These are phyloP conservation scores for Amniataba percoides DNA, from an alignment of 2,797 vertebrate genomes.

Conservation along the genomic window DNA sequence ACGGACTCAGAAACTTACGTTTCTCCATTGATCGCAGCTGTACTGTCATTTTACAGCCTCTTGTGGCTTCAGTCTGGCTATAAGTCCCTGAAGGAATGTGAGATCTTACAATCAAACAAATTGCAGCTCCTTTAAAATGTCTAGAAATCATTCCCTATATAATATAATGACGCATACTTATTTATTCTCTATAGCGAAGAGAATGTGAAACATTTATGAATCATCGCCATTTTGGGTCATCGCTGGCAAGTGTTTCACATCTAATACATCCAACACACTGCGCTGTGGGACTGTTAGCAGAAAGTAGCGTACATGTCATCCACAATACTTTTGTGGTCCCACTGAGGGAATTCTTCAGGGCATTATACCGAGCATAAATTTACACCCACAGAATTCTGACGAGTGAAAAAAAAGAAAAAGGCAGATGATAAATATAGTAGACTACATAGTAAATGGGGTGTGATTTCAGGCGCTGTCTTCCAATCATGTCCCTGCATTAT, in stretches of 20 bases:
- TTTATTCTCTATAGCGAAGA: slow-evolving; percentile 6
- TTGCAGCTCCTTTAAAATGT: neutral
- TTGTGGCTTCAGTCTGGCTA: slow-evolving; percentile 15
- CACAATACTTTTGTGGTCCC: neutral
- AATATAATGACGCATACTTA: neutral
- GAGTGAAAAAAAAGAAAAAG: too few species aligned
- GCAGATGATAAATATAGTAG: too few species aligned
- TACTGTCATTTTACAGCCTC: slow-evolving; percentile 8
- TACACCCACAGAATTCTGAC: neutral
- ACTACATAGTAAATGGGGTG: too few species aligned
- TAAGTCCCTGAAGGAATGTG: slow-evolving; percentile 13
- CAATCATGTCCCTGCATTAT: too few species aligned
- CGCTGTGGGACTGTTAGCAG: neutral
- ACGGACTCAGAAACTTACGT: neutral
- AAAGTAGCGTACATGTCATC: neutral
- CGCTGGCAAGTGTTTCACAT: neutral
- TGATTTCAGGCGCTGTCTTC: too few species aligned
- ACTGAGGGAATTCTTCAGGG: neutral
- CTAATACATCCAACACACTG: neutral
- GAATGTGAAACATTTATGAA: slow-evolving; percentile 21
- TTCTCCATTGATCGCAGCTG: neutral
- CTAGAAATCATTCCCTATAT: neutral
- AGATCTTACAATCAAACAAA: slow-evolving; percentile 4
- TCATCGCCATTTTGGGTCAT: slow-evolving; percentile 8
- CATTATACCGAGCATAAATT: neutral